Evolutionary conservation across 2,888 invertebrate species (phyloP), one percentile per base, ranked within the genome.

Genomic region (Anodontia alba): DNA sequence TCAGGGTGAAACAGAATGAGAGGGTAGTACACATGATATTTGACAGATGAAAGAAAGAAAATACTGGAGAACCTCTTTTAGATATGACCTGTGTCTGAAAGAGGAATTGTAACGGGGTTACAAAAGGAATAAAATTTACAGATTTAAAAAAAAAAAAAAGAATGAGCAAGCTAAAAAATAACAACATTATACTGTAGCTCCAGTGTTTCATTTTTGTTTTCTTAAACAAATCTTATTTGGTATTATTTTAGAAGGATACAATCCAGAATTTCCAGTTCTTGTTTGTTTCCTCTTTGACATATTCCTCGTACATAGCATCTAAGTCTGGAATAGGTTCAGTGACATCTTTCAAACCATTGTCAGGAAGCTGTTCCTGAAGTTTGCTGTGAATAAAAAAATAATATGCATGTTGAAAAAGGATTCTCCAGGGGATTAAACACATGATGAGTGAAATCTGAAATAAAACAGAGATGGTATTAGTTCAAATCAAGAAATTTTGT

Each of bases 221-320:
- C n/a, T n/a, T n/a, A n/a, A n/a, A n/a, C n/a, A n/a, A n/a, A n/a
- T n/a, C n/a, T n/a, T n/a, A n/a, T n/a, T n/a, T n/a, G n/a, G n/a
- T n/a, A n/a, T 46, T 46, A 20, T 20, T 46, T 46, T 3, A 33
- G 78, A 89, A 91, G 90, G 91, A 91, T 91, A 92, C 92, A 51
- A 92, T 86, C 89, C 89, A 92, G 78, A 92, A 92, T 71, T 92
- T 92, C 90, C 91, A 91, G 80, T 91, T 90, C 31, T 83, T 82
- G 71, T 84, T 81, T 26, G 87, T 90, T 67, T 88, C 74, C 0
- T 83, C 77, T 8, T 71, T 66, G 0, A 90, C 84, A 80, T 91
- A 92, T 12, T 87, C 78, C 26, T 86, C 80, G 71, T 87, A 91
- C 81, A 89, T 76, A 70, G 67, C 51, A 54, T 91, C 88, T 69